Base-by-base conservation (phyloP, 1,140 invertebrate genomes). In the Triops longicaudatus region DNA sequence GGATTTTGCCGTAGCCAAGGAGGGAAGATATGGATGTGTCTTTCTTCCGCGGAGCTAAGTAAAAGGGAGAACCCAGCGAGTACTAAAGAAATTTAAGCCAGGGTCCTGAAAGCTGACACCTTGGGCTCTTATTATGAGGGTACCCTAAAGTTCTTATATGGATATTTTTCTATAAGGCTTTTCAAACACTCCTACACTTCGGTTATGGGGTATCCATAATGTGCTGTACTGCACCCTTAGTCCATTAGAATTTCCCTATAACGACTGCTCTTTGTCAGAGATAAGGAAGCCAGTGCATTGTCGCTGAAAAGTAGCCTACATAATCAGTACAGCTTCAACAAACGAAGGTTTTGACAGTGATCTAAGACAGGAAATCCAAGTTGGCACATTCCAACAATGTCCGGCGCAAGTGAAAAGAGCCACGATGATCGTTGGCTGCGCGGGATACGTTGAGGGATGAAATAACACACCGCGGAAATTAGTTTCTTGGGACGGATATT, bases 91-190 rank as follows among this genome's bases (percentile, higher is more conserved):
- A 63, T 63, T 63, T 22, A 63, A 63, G 50, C 50, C 22, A 5
- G n/a, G 50, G 31, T 37, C 50, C 50, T 63, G 50, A 63, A 63
- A 63, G 50, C 50, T 63, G 50, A 63, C 50, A 63, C 50, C 50
- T 63, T 63, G 14, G 17, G 50, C 50, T 22, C 50, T 63, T 63
- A 63, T 63, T 63, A 63, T 63, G 50, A 17, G 50, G 50, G 50
- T 63, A 63, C 50, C 22, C 31, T n/a, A 22, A 63, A 63, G 50
- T 63, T 63, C 50, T 63, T 63, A 63, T 63, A 63, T 7, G 7
- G 31, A 14, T 9, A 63, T 63, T 63, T n/a, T 22, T 63, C 50
- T 37, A 37, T 37, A 37, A 37, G 31, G 50, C 17, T 14, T 63
- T 63, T 63, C n/a, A 63, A 63, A 63, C 31, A 63, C 50, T 63